A percentile compares a stretch with the other conserved stretches of the same genome.
phyloP scores from a whole-genome alignment of 2,888 invertebrate genomes.

The Seira ritae region DNA sequence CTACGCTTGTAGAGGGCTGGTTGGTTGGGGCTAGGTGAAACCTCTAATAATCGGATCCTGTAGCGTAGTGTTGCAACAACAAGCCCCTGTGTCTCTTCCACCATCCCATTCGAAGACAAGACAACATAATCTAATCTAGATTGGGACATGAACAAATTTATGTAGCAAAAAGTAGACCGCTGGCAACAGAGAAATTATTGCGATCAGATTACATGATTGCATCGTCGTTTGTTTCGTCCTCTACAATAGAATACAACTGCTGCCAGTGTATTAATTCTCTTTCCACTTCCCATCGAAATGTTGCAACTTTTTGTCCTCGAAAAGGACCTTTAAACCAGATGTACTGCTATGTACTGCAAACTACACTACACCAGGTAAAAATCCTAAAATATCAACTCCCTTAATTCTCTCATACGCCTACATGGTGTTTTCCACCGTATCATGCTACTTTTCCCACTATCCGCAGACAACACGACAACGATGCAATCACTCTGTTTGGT shows the following conservation, averaged over 20 bases:
- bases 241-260: neutral
- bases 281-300: neutral
- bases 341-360: too few species aligned
- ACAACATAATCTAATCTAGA: slow-evolving; percentile 59
- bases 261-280: neutral
- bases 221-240: slow-evolving; percentile 33
- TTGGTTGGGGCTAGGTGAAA: too few species aligned
- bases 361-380: too few species aligned
- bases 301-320: too few species aligned
- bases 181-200: slow-evolving; percentile 61
- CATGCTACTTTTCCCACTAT: neutral
- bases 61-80: slow-evolving; percentile 24
- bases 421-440: neutral
- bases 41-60: too few species aligned
- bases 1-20: too few species aligned
- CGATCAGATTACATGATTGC: slow-evolving; percentile 61
- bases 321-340: too few species aligned
- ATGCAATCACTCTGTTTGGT: neutral
- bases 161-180: slow-evolving; percentile 61
- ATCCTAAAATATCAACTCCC: too few species aligned
- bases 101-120: slow-evolving; percentile 30
- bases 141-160: slow-evolving; percentile 64
- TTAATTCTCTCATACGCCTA: too few species aligned
- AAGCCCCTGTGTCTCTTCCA: neutral
- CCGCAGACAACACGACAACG: slow-evolving; percentile 10